Conservation (phyloP, 2,797 vertebrate genomes). For the Cygnus olor region DNA sequence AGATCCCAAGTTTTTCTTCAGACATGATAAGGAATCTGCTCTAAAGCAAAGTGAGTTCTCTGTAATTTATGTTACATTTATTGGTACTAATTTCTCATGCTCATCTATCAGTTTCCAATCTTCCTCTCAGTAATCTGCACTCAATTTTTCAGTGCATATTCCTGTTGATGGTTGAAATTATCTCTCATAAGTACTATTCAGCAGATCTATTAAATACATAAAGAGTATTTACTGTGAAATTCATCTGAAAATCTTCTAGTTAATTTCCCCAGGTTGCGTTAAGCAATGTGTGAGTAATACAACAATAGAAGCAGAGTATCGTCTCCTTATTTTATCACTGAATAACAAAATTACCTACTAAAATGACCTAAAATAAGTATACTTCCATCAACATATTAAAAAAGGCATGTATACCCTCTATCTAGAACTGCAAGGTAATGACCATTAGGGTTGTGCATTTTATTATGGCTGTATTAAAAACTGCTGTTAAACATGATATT, state of each 20-base stretch:
- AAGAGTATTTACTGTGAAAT: constrained; percentile 4
- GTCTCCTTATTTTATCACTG: not conserved
- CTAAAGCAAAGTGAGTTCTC: not conserved
- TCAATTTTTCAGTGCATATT: constrained; percentile 25
- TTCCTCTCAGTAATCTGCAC: not conserved
- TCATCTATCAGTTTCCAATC: constrained; percentile 4
- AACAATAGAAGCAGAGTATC: not conserved
- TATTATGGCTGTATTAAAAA: not conserved
- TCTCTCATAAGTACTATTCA: not conserved
- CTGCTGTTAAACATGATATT: not conserved
- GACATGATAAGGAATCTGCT: not conserved
- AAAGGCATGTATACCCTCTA: not conserved
- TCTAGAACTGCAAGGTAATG: not conserved
- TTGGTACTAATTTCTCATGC: constrained; percentile 14
- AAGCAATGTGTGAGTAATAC: not conserved
- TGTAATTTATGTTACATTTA: constrained; percentile 12
- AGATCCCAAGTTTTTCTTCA: not conserved
- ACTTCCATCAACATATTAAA: not conserved
- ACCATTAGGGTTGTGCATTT: not conserved
- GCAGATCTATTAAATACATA: not conserved
- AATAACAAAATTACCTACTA: not conserved
- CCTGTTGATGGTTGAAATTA: constrained; percentile 8
- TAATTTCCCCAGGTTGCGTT: not conserved
- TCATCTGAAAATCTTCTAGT: not conserved
- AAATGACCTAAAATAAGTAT: not conserved